phyloP scores from a whole-genome alignment of 2,888 invertebrate genomes.

The Rotaria socialis region DNA sequence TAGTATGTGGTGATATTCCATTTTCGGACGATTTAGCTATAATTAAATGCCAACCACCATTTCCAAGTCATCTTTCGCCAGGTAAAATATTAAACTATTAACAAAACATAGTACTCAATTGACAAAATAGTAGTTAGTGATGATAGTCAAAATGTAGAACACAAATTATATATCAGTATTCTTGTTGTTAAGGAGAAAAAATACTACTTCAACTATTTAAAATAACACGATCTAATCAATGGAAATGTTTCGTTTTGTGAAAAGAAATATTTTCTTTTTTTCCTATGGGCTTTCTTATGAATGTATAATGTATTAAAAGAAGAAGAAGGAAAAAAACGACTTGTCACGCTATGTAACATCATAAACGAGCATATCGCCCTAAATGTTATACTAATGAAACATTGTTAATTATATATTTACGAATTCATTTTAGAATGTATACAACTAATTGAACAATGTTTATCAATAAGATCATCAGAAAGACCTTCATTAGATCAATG shows the following conservation, averaged over 20 bases:
- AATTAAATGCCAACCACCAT: slow-evolving; percentile 56
- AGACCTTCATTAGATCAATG: slow-evolving; percentile 18
- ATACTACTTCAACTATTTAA: too few relatives aligned
- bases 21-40: slow-evolving; percentile 66
- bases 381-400: neutral
- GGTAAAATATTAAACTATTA: neutral
- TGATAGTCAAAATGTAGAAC: neutral
- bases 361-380: neutral
- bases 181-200: too few relatives aligned
- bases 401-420: neutral
- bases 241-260: neutral
- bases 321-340: neutral
- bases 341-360: neutral
- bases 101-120: too few relatives aligned
- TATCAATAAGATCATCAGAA: slow-evolving; percentile 31
- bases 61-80: slow-evolving; percentile 43
- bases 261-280: neutral
- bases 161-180: too few relatives aligned
- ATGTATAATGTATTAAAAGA: neutral
- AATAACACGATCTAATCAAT: neutral
- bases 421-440: slow-evolving; percentile 30
- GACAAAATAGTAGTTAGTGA: too few relatives aligned
- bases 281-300: slow-evolving; percentile 1
- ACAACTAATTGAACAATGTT: slow-evolving; percentile 21
- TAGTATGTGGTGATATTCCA: slow-evolving; percentile 68